These are phyloP conservation scores for Xyrauchen texanus DNA, from an alignment of 2,113 vertebrate species.

Conservation along the genomic window DNA sequence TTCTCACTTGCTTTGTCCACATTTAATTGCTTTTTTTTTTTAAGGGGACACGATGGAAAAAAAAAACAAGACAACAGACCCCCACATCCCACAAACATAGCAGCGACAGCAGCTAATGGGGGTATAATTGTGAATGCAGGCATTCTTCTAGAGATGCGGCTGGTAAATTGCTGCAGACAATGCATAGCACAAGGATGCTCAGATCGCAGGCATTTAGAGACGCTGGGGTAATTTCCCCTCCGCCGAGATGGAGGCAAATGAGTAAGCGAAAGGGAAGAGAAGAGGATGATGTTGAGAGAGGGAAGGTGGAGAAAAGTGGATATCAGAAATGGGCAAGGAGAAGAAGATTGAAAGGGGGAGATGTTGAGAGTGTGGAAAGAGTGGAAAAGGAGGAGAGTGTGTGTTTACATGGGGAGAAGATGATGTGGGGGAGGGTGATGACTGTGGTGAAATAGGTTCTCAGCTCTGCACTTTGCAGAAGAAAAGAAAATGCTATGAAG, in stretches of 20 bases:
- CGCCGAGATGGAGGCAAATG: constrained; percentile 32
- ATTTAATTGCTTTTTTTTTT: constrained; percentile 69
- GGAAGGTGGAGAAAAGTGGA: constrained; percentile 35
- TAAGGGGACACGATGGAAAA: constrained; percentile 49
- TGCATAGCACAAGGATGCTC: constrained; percentile 65
- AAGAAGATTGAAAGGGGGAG: constrained; percentile 23
- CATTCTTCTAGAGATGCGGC: constrained; percentile 73
- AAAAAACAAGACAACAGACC: constrained; percentile 27
- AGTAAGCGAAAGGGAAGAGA: constrained; percentile 1
- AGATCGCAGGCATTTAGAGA: constrained; percentile 69
- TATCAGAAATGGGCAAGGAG: constrained; percentile 25
- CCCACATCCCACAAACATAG: constrained; percentile 20
- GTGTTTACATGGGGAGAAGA: constrained; percentile 27
- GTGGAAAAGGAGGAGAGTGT: constrained; percentile 11
- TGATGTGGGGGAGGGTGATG: constrained; percentile 37
- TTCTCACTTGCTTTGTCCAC: constrained; percentile 67
- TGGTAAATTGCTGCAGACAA: constrained; percentile 71
- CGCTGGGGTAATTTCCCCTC: constrained; percentile 49
- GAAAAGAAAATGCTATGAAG: constrained; percentile 29
- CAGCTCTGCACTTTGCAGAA: constrained; percentile 19
- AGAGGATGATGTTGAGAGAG: constrained; percentile 11
- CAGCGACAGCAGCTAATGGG: constrained; percentile 68
- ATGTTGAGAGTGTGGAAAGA: background rate
- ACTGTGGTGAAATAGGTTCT: constrained; percentile 26
- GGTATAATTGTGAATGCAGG: constrained; percentile 74